These are phyloP conservation scores for Drosophila albomicans DNA, from an alignment of 1,140 invertebrate genomes.

Conservation along the genomic window DNA sequence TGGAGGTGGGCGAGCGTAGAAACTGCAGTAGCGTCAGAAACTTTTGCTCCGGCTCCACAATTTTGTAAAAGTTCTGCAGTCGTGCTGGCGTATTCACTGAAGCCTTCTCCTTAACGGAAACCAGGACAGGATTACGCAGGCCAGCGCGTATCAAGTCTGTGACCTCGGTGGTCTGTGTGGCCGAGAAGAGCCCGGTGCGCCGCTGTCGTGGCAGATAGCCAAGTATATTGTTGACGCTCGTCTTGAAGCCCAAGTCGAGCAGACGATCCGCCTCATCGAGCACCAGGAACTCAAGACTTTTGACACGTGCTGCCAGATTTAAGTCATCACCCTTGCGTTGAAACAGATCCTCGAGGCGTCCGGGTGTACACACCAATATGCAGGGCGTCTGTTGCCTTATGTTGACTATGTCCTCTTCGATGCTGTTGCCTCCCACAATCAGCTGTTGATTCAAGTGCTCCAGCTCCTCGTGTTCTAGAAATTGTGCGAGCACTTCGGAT, in stretches of 20 bases:
- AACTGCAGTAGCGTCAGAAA: conserved; percentile 85
- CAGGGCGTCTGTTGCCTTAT: conserved; percentile 91
- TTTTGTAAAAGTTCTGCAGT: conserved; percentile 94
- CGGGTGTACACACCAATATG: conserved; percentile 96
- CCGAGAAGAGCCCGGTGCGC: conserved; percentile 98
- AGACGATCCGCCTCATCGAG: conserved; percentile 99
- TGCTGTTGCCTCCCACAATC: conserved; percentile 93
- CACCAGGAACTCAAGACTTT: conserved; percentile 95
- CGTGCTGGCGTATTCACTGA: conserved; percentile 92
- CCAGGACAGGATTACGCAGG: conserved; percentile 96
- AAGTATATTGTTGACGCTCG: conserved; percentile 95
- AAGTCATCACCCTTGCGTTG: conserved; percentile 87
- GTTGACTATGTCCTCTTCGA: conserved; percentile 89
- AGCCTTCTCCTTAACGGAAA: conserved; percentile 95
- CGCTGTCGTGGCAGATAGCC: conserved; percentile 96
- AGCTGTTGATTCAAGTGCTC: conserved; percentile 87
- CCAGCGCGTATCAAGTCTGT: conserved; percentile 96
- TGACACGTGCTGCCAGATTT: conserved; percentile 89
- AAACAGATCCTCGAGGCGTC: conserved; percentile 95
- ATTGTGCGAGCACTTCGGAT: conserved; percentile 89
- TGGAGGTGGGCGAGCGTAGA: conserved; percentile 69
- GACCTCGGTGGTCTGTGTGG: conserved; percentile 98
- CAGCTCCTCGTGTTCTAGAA: conserved; percentile 80
- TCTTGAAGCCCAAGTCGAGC: conserved; percentile 96
- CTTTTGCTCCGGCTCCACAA: conserved; percentile 88